Percentiles rank a stretch among this genome's conserved stretches.
phyloP scores from a whole-genome alignment of 2,797 vertebrate species.

The Chaetodon trifasciatus region DNA sequence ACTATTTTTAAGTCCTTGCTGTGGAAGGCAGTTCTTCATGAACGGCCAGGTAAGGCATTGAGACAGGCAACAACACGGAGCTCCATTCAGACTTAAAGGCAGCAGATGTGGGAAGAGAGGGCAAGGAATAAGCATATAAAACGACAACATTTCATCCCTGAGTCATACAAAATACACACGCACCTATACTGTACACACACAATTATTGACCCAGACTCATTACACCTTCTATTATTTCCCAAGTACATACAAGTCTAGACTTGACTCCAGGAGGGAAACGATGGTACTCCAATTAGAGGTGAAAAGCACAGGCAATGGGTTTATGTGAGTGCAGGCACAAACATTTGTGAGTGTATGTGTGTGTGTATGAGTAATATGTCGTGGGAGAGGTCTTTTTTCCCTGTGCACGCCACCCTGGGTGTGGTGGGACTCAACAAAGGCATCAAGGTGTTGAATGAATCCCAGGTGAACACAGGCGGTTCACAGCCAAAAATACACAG shows the following conservation, averaged over 20 bases:
- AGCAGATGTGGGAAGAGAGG: slow-evolving; percentile 18
- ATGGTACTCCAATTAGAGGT: slow-evolving; percentile 69
- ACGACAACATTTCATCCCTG: slow-evolving; percentile 14
- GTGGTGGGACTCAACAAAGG: slow-evolving; percentile 31
- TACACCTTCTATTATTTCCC: slow-evolving; percentile 53
- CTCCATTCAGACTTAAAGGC: slow-evolving; percentile 28
- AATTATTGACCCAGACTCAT: slow-evolving; percentile 47
- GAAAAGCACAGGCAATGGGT: slow-evolving; percentile 38
- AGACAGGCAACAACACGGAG: slow-evolving; percentile 23
- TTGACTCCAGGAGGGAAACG: slow-evolving; percentile 62
- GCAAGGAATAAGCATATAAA: slow-evolving; percentile 7
- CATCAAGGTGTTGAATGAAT: slow-evolving; percentile 55
- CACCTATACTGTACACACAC: background rate
- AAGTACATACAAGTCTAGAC: slow-evolving; percentile 72
- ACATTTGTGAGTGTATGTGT: background rate
- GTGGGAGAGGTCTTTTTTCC: slow-evolving; percentile 45
- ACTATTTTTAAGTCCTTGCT: slow-evolving; percentile 46
- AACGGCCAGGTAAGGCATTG: background rate
- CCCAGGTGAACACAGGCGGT: slow-evolving; percentile 59
- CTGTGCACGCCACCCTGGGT: slow-evolving; percentile 18
- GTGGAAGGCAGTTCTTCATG: slow-evolving; percentile 18
- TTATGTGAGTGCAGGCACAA: slow-evolving; percentile 22
- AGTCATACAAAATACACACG: slow-evolving; percentile 33
- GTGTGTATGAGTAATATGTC: slow-evolving; percentile 33
- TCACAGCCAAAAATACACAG: slow-evolving; percentile 35